A percentile compares a stretch with the other conserved stretches of the same genome.
These are phyloP conservation scores for Pygmarrhopalites habei DNA, from an alignment of 1,140 invertebrate species.

Conservation along the genomic window DNA sequence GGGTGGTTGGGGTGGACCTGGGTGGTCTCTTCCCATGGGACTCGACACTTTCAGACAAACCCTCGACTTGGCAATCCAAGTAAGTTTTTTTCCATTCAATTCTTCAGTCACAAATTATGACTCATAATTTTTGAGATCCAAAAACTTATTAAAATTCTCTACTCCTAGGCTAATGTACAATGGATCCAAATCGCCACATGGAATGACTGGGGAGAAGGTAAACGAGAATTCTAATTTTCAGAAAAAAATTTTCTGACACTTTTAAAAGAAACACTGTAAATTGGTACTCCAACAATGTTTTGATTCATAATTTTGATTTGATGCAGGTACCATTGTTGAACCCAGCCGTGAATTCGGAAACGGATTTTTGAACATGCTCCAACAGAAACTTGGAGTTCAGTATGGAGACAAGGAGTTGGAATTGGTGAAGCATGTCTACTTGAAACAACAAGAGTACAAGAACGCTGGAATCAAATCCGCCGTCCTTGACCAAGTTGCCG, in stretches of 20 bases:
- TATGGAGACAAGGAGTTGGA: conserved; percentile 20
- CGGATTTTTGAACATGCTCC: conserved; percentile 20
- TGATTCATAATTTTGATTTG: too few species aligned
- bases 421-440: conserved; percentile 13
- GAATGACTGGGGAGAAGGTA: conserved; percentile 27
- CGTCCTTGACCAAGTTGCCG: background rate
- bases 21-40: conserved; percentile 13
- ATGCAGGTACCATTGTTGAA: conserved; percentile 25
- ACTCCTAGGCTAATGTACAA: conserved; percentile 13
- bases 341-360: conserved; percentile 27
- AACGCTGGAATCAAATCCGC: background rate
- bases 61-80: conserved; percentile 17
- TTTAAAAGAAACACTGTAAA: too few species aligned
- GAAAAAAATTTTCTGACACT: too few species aligned
- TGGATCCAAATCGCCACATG: conserved; percentile 27
- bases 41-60: conserved; percentile 19
- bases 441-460: conserved; percentile 4
- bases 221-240: too few species aligned
- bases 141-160: too few species aligned
- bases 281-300: too few species aligned
- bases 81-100: too few species aligned
- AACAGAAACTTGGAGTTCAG: conserved; percentile 1
- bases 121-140: too few species aligned
- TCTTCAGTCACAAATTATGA: too few species aligned
- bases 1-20: conserved; percentile 24